Base-by-base conservation (phyloP, 2,888 invertebrate genomes). In the Rhagonycha fulva region DNA sequence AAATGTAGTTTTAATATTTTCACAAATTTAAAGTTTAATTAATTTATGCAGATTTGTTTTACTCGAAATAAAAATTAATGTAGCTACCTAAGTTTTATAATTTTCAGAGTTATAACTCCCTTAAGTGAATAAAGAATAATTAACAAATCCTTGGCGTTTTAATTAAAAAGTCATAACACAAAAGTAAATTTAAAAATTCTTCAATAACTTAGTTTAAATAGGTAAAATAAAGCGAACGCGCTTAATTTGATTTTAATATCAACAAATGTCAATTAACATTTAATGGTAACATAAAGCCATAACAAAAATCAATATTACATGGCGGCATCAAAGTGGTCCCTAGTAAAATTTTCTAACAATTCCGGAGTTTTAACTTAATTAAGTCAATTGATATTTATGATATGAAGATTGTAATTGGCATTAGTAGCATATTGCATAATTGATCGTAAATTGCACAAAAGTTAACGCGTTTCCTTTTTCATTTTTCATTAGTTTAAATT, bases 311-410 rank as follows among this genome's bases (percentile, higher is more conserved):
- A 47, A 47, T 47, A 47, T 47, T n/a, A 47, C n/a, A 47, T 47
- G 47, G 47, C 47, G n/a, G 47, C n/a, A 47, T 47, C 47, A 47
- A 66, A 66, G 26, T 66, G 63, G 63, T 66, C 63, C 63, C 63
- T 66, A 66, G 23, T 66, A 66, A n/a, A 66, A 66, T 66, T 66
- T 66, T 66, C 23, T 66, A 66, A 66, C 63, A 66, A 66, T 66
- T 62, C 26, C 72, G 19, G 60, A 28, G 28, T 62, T 71, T 67
- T 30, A 26, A 26, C 30, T 62, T 67, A 68, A 72, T 32, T 26
- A 62, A 9, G 26, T 14, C 68, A 68, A 72, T 72, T 72, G 72
- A 62, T 68, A 72, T 72, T 72, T 72, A 72, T 68, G 72, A 28
- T 28, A 30, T 68, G 26, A 61, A 61, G 68, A 62, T 62, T 71